Evolutionary conservation across 2,113 vertebrate species (phyloP).

Genomic region (Tonatia bakeri): DNA sequence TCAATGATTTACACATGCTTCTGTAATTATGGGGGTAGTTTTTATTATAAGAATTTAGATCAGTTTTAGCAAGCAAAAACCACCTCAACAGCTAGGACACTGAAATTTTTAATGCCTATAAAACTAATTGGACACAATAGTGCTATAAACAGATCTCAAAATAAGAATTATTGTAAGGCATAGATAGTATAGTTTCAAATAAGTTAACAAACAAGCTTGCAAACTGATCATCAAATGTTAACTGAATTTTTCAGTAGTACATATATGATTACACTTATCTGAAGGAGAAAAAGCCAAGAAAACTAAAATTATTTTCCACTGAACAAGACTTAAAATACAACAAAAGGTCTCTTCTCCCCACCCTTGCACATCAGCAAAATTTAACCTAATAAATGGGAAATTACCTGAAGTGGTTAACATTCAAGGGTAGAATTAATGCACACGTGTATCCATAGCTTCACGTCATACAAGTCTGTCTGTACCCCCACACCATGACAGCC

Average conservation of each 20-base stretch:
- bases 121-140: background rate
- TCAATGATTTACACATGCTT: conserved; percentile 10
- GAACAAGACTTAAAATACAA: conserved; percentile 47
- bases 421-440: conserved; percentile 83
- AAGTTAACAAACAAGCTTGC: conserved; percentile 21
- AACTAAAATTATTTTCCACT: conserved; percentile 4
- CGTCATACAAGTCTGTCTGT: conserved; percentile 79
- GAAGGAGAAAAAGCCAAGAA: conserved; percentile 7
- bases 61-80: conserved; percentile 17
- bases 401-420: conserved; percentile 86
- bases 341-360: conserved; percentile 40
- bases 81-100: background rate
- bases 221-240: conserved; percentile 6
- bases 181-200: conserved; percentile 12
- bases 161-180: conserved; percentile 11
- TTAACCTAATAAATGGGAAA: conserved; percentile 79
- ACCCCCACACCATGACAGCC: conserved; percentile 85
- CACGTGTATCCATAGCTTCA: conserved; percentile 82
- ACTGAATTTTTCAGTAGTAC: background rate
- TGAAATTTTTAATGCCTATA: background rate
- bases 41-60: conserved; percentile 23
- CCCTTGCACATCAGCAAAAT: conserved; percentile 67
- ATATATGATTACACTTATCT: background rate
- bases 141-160: conserved; percentile 23
- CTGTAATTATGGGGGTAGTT: background rate